Percentiles rank a stretch among this genome's conserved stretches.
These are phyloP conservation scores for Lepidostoma basale DNA, from an alignment of 1,140 invertebrate species.

Conservation along the genomic window DNA sequence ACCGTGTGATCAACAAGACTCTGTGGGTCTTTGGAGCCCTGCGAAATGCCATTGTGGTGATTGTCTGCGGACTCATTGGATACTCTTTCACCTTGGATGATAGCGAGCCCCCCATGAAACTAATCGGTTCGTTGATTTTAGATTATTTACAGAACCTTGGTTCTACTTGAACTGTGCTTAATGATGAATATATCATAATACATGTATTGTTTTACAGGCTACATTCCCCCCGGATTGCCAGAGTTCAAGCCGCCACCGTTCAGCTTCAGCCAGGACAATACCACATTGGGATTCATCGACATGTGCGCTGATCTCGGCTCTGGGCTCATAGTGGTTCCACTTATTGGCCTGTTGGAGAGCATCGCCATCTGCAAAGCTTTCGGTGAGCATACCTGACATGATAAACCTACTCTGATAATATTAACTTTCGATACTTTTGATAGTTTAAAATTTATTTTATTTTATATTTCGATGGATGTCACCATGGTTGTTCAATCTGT, in stretches of 20 bases:
- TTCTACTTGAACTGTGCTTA: too few relatives aligned
- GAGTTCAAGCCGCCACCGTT: constrained; percentile 69
- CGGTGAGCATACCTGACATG: constrained; percentile 60
- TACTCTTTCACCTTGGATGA: constrained; percentile 57
- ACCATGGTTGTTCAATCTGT: too few relatives aligned
- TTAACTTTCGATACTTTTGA: too few relatives aligned
- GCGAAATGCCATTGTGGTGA: constrained; percentile 78
- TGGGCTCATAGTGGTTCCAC: constrained; percentile 78
- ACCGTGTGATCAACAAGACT: constrained; percentile 58
- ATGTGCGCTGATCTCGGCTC: constrained; percentile 76
- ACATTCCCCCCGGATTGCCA: constrained; percentile 74
- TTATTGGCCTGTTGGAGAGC: constrained; percentile 82
- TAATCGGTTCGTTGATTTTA: constrained; percentile 63
- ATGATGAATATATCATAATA: too few relatives aligned
- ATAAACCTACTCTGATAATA: too few relatives aligned
- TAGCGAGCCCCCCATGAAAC: constrained; percentile 61
- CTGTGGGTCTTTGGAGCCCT: constrained; percentile 72
- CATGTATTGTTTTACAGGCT: constrained; percentile 58
- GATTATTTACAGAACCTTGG: background rate
- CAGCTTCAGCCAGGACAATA: constrained; percentile 62
- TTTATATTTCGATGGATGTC: too few relatives aligned
- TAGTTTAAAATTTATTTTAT: too few relatives aligned
- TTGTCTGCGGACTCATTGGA: constrained; percentile 68
- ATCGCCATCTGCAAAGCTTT: constrained; percentile 86
- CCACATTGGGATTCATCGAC: constrained; percentile 66